A percentile compares a stretch with the other conserved stretches of the same genome.
Conservation (phyloP, 2,797 vertebrate genomes). For the Synaphobranchus kaupii region DNA sequence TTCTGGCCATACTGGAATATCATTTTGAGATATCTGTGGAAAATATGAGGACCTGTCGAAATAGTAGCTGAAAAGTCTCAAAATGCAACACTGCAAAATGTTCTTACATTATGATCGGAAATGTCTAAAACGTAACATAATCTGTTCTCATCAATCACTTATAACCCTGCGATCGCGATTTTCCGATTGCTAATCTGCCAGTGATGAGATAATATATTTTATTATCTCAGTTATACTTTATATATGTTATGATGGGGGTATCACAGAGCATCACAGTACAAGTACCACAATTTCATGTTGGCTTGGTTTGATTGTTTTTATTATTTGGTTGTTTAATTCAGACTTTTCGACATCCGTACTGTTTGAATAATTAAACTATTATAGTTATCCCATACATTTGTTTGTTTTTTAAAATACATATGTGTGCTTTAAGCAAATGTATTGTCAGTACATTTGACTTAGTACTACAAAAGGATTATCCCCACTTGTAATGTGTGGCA, state of each 20-base stretch:
- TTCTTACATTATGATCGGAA: background rate
- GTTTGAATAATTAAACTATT: slow-evolving; percentile 2
- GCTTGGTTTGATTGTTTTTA: slow-evolving; percentile 19
- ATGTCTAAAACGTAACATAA: background rate
- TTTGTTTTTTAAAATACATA: background rate
- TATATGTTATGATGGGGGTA: too few relatives aligned
- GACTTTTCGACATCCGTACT: background rate
- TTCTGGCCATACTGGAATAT: slow-evolving; percentile 4
- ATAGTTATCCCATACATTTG: background rate
- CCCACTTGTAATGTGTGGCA: slow-evolving; percentile 28
- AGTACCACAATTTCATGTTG: background rate
- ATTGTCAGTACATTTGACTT: slow-evolving; percentile 22
- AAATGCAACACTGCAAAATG: background rate
- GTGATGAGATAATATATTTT: background rate
- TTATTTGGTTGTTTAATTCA: slow-evolving; percentile 17
- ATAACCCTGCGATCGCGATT: background rate
- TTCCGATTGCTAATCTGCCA: background rate
- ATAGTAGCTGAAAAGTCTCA: background rate
- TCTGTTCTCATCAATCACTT: background rate
- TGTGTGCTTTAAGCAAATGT: background rate
- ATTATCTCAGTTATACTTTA: background rate
- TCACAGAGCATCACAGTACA: background rate
- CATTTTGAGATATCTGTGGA: slow-evolving; percentile 52
- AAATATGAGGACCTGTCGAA: slow-evolving; percentile 49
- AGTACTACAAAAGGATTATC: background rate